Evolutionary conservation across 2,888 invertebrate species (phyloP), one percentile per base, ranked within the genome.

Genomic region (Drosophila stalkeri): DNA sequence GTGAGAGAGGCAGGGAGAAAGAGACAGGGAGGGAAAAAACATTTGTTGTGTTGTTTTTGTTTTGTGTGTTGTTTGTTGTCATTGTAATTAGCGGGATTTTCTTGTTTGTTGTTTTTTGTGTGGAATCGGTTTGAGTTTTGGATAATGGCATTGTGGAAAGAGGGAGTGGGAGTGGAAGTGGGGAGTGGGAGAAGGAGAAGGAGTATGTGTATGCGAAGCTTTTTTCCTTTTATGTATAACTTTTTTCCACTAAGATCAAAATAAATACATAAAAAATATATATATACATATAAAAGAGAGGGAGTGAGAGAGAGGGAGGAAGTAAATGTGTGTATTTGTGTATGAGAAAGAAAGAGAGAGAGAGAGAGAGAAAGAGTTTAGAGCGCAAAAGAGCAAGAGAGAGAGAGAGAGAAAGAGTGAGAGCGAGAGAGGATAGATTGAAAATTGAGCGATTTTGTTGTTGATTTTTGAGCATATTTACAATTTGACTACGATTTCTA

Each of bases 201-300:
- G 69, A 61, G 74, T 84, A 91, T 91, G 91, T 91, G 85, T 90
- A 91, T 90, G 91, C 90, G 77, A 91, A 92, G 91, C 91, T 72
- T 82, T 82, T 64, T 63, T 37, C 6, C 70, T 86, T 82, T 86
- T 87, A 81, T 91, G 84, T 87, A 80, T 79, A 82, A 77, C 75
- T 86, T 82, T 79, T 85, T 72, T 91, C 81, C 82, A 87, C 81
- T 83, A 81, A 75, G 77, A 77, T 73, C 79, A 83, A 86, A 65
- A 74, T 75, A 77, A 72, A 75, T 79, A 81, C 86, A 87, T 71
- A 82, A 81, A 75, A 79, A 3, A n/a, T n/a, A 68, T 12, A 57
- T 72, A 72, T 73, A 79, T 73, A 64, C 70, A 76, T 74, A 68
- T 62, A 43, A 54, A 39, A 75, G 52, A 67, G 37, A 82, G 51